phyloP scores from a whole-genome alignment of 2,113 vertebrate genomes.

The Paralichthys olivaceus region DNA sequence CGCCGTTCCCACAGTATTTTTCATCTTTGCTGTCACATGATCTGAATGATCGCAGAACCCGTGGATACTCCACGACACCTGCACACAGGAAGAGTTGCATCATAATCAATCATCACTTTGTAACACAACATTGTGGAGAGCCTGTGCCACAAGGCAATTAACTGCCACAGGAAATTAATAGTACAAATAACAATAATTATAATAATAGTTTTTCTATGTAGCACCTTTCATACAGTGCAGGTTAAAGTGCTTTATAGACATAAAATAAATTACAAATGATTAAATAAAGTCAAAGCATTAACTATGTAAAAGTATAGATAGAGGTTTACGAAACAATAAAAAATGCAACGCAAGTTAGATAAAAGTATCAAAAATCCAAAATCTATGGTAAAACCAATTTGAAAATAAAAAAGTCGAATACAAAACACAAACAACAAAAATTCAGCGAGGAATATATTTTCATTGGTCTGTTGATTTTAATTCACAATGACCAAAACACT shows the following conservation, averaged over 20 bases:
- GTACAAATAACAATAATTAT: neutral
- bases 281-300: no score
- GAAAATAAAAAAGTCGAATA: neutral
- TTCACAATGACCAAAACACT: neutral
- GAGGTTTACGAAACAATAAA: no score
- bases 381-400: neutral
- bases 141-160: neutral
- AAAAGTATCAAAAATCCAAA: no score
- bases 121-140: no score
- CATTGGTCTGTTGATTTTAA: neutral
- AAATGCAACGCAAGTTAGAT: no score
- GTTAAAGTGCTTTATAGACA: neutral
- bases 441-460: neutral
- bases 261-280: neutral
- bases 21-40: slow-evolving; percentile 58
- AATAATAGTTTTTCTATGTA: neutral
- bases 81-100: slow-evolving; percentile 5
- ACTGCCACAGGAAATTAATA: neutral
- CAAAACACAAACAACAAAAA: no score
- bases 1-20: slow-evolving; percentile 70
- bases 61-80: slow-evolving; percentile 56
- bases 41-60: slow-evolving; percentile 19
- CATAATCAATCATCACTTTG: neutral
- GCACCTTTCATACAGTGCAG: no score
- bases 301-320: no score